Evolutionary conservation across 2,888 invertebrate species (phyloP).

Genomic region (Apocheima hispidaria): DNA sequence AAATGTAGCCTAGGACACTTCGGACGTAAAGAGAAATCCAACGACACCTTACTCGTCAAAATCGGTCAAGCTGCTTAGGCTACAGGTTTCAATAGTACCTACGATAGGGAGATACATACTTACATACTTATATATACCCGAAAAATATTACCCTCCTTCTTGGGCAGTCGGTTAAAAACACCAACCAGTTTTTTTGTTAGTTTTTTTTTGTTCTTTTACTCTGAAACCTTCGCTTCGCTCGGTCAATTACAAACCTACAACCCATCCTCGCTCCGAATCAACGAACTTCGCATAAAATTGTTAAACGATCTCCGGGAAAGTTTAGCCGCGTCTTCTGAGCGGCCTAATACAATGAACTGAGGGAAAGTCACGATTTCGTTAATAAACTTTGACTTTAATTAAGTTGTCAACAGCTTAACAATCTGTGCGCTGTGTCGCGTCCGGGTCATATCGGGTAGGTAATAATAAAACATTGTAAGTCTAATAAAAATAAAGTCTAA

Average conservation of each 20-base stretch:
- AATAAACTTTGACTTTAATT: constrained; percentile 47
- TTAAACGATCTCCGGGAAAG: constrained; percentile 26
- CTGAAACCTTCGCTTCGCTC: too few relatives aligned
- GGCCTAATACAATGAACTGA: constrained; percentile 46
- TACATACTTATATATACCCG: too few relatives aligned
- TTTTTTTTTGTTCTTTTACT: too few relatives aligned
- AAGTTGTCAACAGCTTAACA: constrained; percentile 37
- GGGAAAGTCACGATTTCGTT: constrained; percentile 51
- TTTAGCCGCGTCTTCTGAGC: constrained; percentile 26
- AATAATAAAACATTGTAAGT: constrained; percentile 13
- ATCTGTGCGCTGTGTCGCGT: constrained; percentile 29
- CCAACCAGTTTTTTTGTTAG: too few relatives aligned
- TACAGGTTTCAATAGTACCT: too few relatives aligned
- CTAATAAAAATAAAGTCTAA: background rate
- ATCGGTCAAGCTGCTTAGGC: too few relatives aligned
- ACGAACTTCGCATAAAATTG: constrained; percentile 29
- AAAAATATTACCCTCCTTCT: too few relatives aligned
- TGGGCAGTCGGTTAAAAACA: too few relatives aligned
- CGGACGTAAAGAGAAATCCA: too few relatives aligned
- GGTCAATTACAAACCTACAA: background rate
- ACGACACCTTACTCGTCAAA: too few relatives aligned
- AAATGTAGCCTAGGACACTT: too few relatives aligned
- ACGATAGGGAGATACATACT: too few relatives aligned
- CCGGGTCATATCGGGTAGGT: constrained; percentile 25
- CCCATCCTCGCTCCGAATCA: constrained; percentile 6